Evolutionary conservation across 2,888 invertebrate species (phyloP).

Genomic region (Macrophya annulata): DNA sequence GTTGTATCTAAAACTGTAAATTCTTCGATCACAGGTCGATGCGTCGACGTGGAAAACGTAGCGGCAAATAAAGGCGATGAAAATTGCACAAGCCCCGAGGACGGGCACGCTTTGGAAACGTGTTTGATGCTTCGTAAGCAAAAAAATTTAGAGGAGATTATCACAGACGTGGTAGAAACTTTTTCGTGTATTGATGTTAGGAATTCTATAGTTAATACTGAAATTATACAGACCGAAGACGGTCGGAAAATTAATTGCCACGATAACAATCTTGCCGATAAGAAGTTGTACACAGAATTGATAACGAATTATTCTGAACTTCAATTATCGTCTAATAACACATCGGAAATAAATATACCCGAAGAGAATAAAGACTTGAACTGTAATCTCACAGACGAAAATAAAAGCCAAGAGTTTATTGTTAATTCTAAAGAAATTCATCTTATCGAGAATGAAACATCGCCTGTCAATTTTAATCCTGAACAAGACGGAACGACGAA

Average conservation of each 20-base stretch:
- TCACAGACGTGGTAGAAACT: conserved; percentile 19
- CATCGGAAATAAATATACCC: neutral
- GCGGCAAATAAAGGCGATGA: conserved; percentile 28
- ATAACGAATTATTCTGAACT: conserved; percentile 32
- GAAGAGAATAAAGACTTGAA: conserved; percentile 25
- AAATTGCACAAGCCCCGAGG: conserved; percentile 40
- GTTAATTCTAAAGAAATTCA: conserved; percentile 4
- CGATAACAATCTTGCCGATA: neutral
- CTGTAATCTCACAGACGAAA: conserved; percentile 25
- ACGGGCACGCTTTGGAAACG: conserved; percentile 11
- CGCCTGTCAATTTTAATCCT: conserved; percentile 21
- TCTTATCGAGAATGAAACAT: conserved; percentile 27
- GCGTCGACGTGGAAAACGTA: conserved; percentile 38
- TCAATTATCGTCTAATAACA: conserved; percentile 18
- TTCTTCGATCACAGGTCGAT: conserved; percentile 45
- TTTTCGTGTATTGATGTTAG: neutral
- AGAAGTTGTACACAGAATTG: neutral
- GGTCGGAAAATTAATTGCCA: neutral
- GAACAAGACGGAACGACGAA: conserved; percentile 13
- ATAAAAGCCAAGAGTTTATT: conserved; percentile 24
- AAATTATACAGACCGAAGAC: neutral
- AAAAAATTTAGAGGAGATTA: conserved; percentile 39
- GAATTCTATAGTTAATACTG: conserved; percentile 27
- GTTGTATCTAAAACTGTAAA: conserved; percentile 39
- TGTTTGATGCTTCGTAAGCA: conserved; percentile 50